Percentiles rank a stretch among this genome's conserved stretches.
These are phyloP conservation scores for Scaptomyza caliginosa DNA, from an alignment of 2,888 invertebrate species.

Conservation along the genomic window DNA sequence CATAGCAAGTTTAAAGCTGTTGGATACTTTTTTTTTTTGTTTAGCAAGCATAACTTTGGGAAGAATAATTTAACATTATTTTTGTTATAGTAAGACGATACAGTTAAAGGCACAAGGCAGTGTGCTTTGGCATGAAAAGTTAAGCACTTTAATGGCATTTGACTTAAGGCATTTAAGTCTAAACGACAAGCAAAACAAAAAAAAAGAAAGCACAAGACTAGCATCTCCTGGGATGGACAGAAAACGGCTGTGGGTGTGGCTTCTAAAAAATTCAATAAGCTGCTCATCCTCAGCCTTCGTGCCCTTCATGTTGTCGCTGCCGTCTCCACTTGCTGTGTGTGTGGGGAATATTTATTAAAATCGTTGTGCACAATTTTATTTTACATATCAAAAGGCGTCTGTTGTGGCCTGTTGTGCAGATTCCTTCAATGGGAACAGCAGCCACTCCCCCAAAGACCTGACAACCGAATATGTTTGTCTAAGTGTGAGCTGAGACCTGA, in stretches of 20 bases:
- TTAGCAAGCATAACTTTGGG: background rate
- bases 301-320: constrained; percentile 9
- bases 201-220: constrained; percentile 1
- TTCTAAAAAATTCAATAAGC: constrained; percentile 76
- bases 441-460: constrained; percentile 21
- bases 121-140: constrained; percentile 2
- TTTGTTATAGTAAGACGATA: too few species aligned
- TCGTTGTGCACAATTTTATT: constrained; percentile 74
- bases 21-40: background rate
- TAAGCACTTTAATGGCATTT: constrained; percentile 48
- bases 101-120: too few species aligned
- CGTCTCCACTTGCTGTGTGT: constrained; percentile 29
- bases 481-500: constrained; percentile 15
- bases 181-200: background rate
- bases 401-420: constrained; percentile 36
- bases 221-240: background rate
- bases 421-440: constrained; percentile 27
- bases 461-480: constrained; percentile 40
- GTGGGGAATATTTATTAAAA: constrained; percentile 76
- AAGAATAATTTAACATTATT: too few species aligned
- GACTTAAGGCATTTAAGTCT: constrained; percentile 49
- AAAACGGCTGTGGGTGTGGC: constrained; percentile 20
- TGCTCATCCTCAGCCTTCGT: constrained; percentile 35
- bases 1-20: background rate
- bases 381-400: constrained; percentile 76